These are phyloP conservation scores for Sphyrna mokarran DNA, from an alignment of 2,113 vertebrate genomes.

Conservation along the genomic window DNA sequence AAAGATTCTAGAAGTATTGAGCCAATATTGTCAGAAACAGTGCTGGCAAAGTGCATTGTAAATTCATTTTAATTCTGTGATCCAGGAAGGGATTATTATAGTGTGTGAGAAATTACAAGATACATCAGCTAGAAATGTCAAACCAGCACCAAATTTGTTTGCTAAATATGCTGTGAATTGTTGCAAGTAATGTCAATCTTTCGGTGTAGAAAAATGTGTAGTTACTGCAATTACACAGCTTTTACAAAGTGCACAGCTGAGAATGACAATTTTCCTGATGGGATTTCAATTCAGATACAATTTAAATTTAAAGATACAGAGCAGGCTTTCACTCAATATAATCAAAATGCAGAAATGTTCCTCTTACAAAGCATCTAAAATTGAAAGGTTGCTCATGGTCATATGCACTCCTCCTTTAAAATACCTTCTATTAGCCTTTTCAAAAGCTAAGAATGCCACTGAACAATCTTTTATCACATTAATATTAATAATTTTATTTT, in stretches of 20 bases:
- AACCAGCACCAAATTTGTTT: slow-evolving; percentile 18
- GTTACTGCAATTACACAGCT: slow-evolving; percentile 30
- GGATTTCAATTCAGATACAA: neutral
- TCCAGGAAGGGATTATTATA: neutral
- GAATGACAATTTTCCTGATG: slow-evolving; percentile 6
- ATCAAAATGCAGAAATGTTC: neutral
- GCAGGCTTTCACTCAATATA: neutral
- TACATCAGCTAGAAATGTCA: slow-evolving; percentile 27
- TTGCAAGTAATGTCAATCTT: slow-evolving; percentile 28
- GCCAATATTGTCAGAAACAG: neutral
- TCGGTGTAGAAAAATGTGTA: neutral
- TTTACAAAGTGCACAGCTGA: slow-evolving; percentile 30
- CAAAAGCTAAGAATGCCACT: neutral
- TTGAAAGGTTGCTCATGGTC: neutral
- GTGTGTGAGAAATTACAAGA: slow-evolving; percentile 1
- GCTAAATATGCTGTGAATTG: slow-evolving; percentile 27
- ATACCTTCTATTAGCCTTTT: neutral
- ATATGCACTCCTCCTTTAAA: too few species aligned
- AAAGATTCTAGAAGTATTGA: neutral
- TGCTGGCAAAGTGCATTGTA: neutral
- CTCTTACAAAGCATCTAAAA: neutral
- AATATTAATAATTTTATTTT: neutral
- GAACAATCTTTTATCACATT: neutral
- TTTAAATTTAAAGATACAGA: slow-evolving; percentile 1
- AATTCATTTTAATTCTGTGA: slow-evolving; percentile 17